Evolutionary conservation across 2,113 vertebrate genomes (phyloP), one percentile per base, ranked within the genome.

Genomic region (Oophaga pumilio): DNA sequence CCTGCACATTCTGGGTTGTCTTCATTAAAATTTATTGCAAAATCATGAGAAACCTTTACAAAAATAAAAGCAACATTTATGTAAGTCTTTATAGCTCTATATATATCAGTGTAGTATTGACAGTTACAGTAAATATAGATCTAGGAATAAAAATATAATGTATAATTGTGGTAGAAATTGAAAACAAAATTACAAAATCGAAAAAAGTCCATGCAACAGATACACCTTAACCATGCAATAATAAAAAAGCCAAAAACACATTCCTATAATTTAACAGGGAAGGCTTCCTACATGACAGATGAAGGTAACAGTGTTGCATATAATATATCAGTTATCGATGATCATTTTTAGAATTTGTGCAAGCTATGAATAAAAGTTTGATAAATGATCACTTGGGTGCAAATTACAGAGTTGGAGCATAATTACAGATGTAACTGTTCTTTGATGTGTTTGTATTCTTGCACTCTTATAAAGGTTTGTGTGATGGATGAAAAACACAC

Each of bases 1-100:
- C 98, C 98, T 96, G 97, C 97, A 93, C 98, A 99, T 93, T 99
- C 97, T 0, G 98, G 97, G 89, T 99, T 99, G 84, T 98, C 98
- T 94, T 98, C 96, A 59, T 98, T 99, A 94, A 99, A 99, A 94
- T 99, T 99, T 93, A 99, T 97, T 50, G 98, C 97, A 90, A 99
- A 99, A 94, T 99, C 97, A 81, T 99, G 98, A 89, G 97, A 99
- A 64, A 99, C 96, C 98, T 99, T 92, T 89, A 89, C 57, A 88
- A 26, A 76, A 88, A 89, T 66, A 87, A 83, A 62, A 49, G 15
- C 33, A 2, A 64, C 0, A 49, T 0, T 3, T 64, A 64, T 9
- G 15, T 49, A 33, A 64, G 43, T 10, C 15, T 22, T 49, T 49
- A 13, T 1, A 60, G 24, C 14, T 50, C 14, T 11, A 83, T 50